Evolutionary conservation across 1,140 invertebrate species (phyloP).

Genomic region (Xylocopa sonorina): DNA sequence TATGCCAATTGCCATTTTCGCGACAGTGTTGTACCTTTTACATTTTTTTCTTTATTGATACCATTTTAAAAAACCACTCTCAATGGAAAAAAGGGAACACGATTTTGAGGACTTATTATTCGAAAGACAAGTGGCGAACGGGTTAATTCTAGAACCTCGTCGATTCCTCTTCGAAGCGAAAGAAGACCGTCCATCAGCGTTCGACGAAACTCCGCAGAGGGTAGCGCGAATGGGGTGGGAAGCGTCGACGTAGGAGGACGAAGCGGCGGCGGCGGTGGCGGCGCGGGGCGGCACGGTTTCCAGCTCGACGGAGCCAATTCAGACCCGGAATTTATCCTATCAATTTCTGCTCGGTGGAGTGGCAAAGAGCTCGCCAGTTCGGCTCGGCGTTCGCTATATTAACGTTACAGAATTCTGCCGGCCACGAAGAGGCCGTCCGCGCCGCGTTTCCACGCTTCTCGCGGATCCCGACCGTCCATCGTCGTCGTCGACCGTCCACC

Average conservation of each 20-base stretch:
- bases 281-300: conserved; percentile 77
- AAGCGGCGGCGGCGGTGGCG: conserved; percentile 49
- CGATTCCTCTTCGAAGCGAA: not conserved
- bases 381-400: conserved; percentile 79
- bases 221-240: conserved; percentile 32
- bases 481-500: conserved; percentile 4
- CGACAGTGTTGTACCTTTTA: no score
- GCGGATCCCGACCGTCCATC: conserved; percentile 5
- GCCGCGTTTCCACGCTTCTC: conserved; percentile 53
- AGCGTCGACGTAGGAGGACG: conserved; percentile 56
- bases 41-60: no score
- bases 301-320: conserved; percentile 85
- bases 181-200: not conserved
- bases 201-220: not conserved
- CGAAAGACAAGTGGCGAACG: conserved; percentile 29
- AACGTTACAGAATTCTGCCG: conserved; percentile 76
- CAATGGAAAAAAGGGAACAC: no score
- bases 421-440: conserved; percentile 43
- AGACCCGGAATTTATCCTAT: conserved; percentile 86
- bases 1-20: no score
- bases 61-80: no score
- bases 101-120: no score
- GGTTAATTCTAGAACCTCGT: not conserved
- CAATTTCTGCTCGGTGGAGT: conserved; percentile 86
- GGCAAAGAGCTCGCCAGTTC: conserved; percentile 83